Evolutionary conservation across 64 coral and sea anemone genomes (phyloP).

Genomic region (Pocillopora damicornis): DNA sequence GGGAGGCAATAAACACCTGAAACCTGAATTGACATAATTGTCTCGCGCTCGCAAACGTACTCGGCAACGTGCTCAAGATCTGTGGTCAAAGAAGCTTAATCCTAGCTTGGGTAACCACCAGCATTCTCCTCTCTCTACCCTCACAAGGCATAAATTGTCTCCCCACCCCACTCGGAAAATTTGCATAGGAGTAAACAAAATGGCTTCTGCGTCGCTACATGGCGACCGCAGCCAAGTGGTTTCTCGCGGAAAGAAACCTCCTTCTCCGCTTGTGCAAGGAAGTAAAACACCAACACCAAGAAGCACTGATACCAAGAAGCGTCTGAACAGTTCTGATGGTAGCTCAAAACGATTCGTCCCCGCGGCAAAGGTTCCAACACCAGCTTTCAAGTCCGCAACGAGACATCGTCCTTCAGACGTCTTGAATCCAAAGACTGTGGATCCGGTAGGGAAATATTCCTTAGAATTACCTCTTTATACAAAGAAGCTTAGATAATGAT

Average conservation of each 20-base stretch:
- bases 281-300: slow-evolving; percentile 39
- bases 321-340: slow-evolving; percentile 73
- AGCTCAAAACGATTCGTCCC: slow-evolving; percentile 56
- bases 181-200: not conserved
- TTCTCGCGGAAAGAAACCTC: slow-evolving; percentile 63
- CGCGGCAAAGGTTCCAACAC: slow-evolving; percentile 22
- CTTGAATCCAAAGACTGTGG: slow-evolving; percentile 91
- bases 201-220: slow-evolving; percentile 42
- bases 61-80: too few species aligned
- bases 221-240: slow-evolving; percentile 47
- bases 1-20: too few species aligned
- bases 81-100: too few species aligned
- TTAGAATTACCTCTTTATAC: not conserved
- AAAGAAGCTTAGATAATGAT: not conserved
- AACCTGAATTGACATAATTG: too few species aligned
- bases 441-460: slow-evolving; percentile 63
- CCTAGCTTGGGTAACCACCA: too few species aligned
- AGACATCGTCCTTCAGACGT: slow-evolving; percentile 84
- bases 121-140: not conserved
- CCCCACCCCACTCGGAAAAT: not conserved
- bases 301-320: slow-evolving; percentile 52
- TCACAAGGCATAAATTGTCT: not conserved
- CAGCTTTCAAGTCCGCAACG: slow-evolving; percentile 34
- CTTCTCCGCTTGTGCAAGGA: slow-evolving; percentile 47
- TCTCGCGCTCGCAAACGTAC: too few species aligned